These are phyloP conservation scores for Cheilosia impressa DNA, from an alignment of 2,888 invertebrate species.

Conservation along the genomic window DNA sequence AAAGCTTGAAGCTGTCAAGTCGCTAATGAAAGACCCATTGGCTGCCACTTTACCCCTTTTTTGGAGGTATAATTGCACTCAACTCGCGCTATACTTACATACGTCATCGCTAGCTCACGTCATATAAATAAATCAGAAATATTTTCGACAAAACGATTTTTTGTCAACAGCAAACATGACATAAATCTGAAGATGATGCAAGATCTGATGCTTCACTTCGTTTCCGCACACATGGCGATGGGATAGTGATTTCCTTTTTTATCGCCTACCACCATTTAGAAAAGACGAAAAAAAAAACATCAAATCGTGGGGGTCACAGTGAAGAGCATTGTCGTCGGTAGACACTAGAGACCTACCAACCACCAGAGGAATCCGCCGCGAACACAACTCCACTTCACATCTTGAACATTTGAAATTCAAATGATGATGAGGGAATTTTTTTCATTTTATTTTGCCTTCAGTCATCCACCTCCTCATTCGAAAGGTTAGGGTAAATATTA, in stretches of 20 bases:
- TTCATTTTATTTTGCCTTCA: neutral
- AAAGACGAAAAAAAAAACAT: conserved; percentile 3
- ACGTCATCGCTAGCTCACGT: neutral
- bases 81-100: neutral
- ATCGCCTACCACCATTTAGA: neutral
- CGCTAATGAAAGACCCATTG: no score
- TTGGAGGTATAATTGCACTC: neutral
- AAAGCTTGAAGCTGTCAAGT: no score
- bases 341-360: neutral
- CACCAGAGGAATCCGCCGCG: conserved; percentile 17
- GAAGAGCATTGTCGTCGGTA: conserved; percentile 26
- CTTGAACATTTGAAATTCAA: conserved; percentile 66
- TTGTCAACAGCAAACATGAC: conserved; percentile 47
- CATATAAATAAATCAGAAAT: conserved; percentile 47
- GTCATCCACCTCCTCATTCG: conserved; percentile 21
- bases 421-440: conserved; percentile 44
- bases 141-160: conserved; percentile 43
- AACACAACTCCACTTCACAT: conserved; percentile 54
- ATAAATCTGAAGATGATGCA: conserved; percentile 43
- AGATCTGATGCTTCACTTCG: conserved; percentile 24
- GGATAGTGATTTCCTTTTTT: neutral
- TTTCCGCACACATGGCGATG: conserved; percentile 17
- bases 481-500: conserved; percentile 63
- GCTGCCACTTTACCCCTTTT: neutral
- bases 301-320: conserved; percentile 55